Percentiles rank a stretch among this genome's conserved stretches.
Evolutionary conservation across 1,140 invertebrate species (phyloP).

Genomic region (Drosophila virilis): DNA sequence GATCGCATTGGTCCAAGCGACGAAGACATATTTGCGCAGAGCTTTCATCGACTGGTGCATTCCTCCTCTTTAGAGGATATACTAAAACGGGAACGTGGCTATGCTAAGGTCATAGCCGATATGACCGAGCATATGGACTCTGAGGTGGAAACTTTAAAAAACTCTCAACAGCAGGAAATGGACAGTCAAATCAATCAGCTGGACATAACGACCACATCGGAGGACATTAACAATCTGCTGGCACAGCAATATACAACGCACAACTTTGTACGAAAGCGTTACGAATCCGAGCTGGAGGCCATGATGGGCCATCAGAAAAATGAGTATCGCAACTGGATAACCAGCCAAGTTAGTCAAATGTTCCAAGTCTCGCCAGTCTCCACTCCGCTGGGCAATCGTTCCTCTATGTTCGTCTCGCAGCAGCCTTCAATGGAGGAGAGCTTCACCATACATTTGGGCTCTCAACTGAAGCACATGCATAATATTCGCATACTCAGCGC

Average conservation of each 20-base stretch:
- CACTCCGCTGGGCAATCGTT: conserved; percentile 81
- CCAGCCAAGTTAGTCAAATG: conserved; percentile 77
- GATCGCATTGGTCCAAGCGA: conserved; percentile 90
- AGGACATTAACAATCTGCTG: conserved; percentile 91
- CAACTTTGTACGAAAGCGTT: conserved; percentile 90
- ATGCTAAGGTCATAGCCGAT: conserved; percentile 89
- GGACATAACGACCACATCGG: conserved; percentile 80
- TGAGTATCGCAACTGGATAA: conserved; percentile 93
- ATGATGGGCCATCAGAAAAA: conserved; percentile 91
- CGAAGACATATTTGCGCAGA: conserved; percentile 92
- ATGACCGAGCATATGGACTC: conserved; percentile 88
- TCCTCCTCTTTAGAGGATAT: conserved; percentile 91
- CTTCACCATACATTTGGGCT: conserved; percentile 98
- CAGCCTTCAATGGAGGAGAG: conserved; percentile 92
- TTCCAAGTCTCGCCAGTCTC: conserved; percentile 73
- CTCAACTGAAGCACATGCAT: conserved; percentile 99
- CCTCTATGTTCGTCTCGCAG: conserved; percentile 82
- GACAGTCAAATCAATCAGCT: conserved; percentile 78
- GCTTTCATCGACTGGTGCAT: conserved; percentile 92
- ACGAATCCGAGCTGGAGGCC: conserved; percentile 91
- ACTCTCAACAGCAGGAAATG: conserved; percentile 86
- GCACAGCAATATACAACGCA: conserved; percentile 88
- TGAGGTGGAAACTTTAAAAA: conserved; percentile 87
- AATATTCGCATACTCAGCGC: conserved; percentile 96
- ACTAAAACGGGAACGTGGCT: conserved; percentile 91